Percentiles rank a stretch among this genome's conserved stretches.
These are phyloP conservation scores for Schizotus pectinicornis DNA, from an alignment of 2,888 invertebrate genomes.

Conservation along the genomic window DNA sequence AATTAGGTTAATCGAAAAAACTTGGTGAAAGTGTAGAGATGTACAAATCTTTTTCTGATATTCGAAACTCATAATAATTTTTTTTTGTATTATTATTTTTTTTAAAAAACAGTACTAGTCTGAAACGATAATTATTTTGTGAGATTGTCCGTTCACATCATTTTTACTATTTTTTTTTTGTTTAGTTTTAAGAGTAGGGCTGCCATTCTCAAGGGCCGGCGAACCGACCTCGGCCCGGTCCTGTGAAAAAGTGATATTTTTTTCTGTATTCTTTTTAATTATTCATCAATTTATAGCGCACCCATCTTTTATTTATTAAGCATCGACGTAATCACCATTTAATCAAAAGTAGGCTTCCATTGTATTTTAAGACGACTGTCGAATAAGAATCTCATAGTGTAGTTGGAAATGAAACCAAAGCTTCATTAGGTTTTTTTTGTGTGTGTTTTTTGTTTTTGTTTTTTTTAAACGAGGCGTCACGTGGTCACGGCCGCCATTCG, in stretches of 20 bases:
- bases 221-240: not conserved
- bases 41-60: slow-evolving; percentile 23
- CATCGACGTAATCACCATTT: slow-evolving; percentile 6
- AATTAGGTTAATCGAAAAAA: slow-evolving; percentile 24
- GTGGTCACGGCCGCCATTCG: too few relatives aligned
- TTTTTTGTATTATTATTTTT: too few relatives aligned
- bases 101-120: slow-evolving; percentile 48
- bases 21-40: slow-evolving; percentile 16
- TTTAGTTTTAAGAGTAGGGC: slow-evolving; percentile 28
- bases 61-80: slow-evolving; percentile 21
- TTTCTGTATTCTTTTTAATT: not conserved
- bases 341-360: slow-evolving; percentile 34
- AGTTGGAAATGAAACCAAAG: slow-evolving; percentile 24
- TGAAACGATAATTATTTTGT: slow-evolving; percentile 39
- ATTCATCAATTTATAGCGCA: not conserved
- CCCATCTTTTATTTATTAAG: slow-evolving; percentile 23
- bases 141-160: slow-evolving; percentile 18
- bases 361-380: slow-evolving; percentile 20
- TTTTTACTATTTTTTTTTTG: slow-evolving; percentile 15
- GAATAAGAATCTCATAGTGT: slow-evolving; percentile 23
- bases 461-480: too few relatives aligned
- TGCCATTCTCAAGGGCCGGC: slow-evolving; percentile 38
- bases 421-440: not conserved
- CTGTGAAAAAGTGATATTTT: slow-evolving; percentile 14
- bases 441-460: too few relatives aligned